phyloP scores from a whole-genome alignment of 2,888 invertebrate genomes.

The Melieria crassipennis region DNA sequence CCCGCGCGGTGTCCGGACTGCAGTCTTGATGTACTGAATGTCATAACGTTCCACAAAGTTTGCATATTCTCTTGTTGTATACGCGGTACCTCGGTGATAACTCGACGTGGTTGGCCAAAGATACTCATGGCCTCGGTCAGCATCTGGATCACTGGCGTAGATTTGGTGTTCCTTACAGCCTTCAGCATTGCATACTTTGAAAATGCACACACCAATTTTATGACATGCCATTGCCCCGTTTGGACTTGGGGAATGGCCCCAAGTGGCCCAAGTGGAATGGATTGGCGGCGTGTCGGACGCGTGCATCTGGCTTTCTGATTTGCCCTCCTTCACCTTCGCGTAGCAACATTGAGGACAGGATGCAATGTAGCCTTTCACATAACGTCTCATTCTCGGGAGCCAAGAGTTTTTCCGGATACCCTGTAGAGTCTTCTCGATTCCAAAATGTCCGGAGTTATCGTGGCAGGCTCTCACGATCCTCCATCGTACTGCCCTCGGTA shows the following conservation, averaged over 20 bases:
- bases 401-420: conserved; percentile 51
- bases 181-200: conserved; percentile 40
- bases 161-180: conserved; percentile 39
- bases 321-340: conserved; percentile 43
- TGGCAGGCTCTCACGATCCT: conserved; percentile 18
- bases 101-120: conserved; percentile 29
- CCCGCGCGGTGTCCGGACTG: too few relatives aligned
- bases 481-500: conserved; percentile 27
- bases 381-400: conserved; percentile 58
- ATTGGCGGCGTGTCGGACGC: not conserved
- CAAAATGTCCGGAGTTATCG: too few relatives aligned
- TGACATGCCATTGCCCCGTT: conserved; percentile 37
- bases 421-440: too few relatives aligned
- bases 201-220: conserved; percentile 38
- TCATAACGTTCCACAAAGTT: too few relatives aligned
- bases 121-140: conserved; percentile 29
- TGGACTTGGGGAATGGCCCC: conserved; percentile 40
- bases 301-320: not conserved
- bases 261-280: conserved; percentile 36
- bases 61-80: too few relatives aligned
- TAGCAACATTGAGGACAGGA: conserved; percentile 61
- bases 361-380: conserved; percentile 58
- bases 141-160: conserved; percentile 29
- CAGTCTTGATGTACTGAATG: too few relatives aligned
- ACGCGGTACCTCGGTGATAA: not conserved